Evolutionary conservation across 2,888 invertebrate genomes (phyloP).

Genomic region (Hydrotaea diabolus): DNA sequence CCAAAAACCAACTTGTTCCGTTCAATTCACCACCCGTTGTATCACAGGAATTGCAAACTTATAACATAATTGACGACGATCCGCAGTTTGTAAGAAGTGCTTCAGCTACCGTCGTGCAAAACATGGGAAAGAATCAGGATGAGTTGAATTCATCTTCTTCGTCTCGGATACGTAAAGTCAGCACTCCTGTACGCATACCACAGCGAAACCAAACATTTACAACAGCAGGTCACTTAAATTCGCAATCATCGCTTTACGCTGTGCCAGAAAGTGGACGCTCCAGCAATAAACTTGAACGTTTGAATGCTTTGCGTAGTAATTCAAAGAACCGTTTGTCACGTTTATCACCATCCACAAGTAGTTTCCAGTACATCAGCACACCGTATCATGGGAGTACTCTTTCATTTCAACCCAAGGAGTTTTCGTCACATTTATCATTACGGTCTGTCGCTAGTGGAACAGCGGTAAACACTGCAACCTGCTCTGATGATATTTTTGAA

Average conservation of each 20-base stretch:
- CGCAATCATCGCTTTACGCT: slow-evolving; percentile 85
- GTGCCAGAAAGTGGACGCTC: slow-evolving; percentile 85
- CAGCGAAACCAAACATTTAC: slow-evolving; percentile 80
- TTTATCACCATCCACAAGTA: slow-evolving; percentile 89
- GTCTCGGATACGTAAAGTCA: slow-evolving; percentile 83
- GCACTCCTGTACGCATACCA: slow-evolving; percentile 83
- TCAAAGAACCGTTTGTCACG: slow-evolving; percentile 83
- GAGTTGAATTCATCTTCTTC: slow-evolving; percentile 79
- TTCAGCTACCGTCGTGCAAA: slow-evolving; percentile 86
- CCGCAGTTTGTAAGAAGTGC: slow-evolving; percentile 85
- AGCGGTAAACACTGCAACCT: slow-evolving; percentile 72
- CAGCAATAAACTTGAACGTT: slow-evolving; percentile 74
- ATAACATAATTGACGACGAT: slow-evolving; percentile 73
- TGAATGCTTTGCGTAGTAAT: slow-evolving; percentile 75
- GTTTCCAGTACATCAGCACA: slow-evolving; percentile 92
- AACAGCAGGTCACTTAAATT: slow-evolving; percentile 83
- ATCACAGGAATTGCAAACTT: slow-evolving; percentile 72
- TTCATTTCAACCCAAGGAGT: slow-evolving; percentile 88
- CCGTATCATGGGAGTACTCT: slow-evolving; percentile 92
- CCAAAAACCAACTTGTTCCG: slow-evolving; percentile 71
- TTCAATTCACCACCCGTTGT: slow-evolving; percentile 72
- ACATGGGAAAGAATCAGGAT: slow-evolving; percentile 80
- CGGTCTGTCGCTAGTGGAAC: slow-evolving; percentile 84
- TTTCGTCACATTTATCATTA: slow-evolving; percentile 89
- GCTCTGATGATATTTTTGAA: slow-evolving; percentile 66